Evolutionary conservation across 2,797 vertebrate species (phyloP), one percentile per base, ranked within the genome.

Genomic region (Florisuga fusca): DNA sequence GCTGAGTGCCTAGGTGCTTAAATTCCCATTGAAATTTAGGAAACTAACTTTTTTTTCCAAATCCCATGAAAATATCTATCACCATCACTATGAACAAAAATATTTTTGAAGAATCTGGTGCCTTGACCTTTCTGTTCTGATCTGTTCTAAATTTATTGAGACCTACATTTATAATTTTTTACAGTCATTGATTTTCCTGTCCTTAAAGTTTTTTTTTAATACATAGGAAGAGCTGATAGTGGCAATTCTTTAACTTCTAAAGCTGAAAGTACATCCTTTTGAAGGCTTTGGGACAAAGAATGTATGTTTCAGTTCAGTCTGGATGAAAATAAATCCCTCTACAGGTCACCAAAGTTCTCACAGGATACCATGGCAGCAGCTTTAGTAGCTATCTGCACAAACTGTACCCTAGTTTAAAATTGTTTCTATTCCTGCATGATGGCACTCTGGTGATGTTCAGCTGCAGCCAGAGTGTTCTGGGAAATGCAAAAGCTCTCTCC

Each of bases 401-500:
- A 89, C 33, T 22, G 45, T 77, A 51, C 46, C 29, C 53, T 15
- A 27, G 21, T 43, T 71, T 74, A 64, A 84, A 89, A 57, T 20
- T 31, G 21, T 61, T 69, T 87, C 57, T 84, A 12, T 50, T 76
- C 36, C 55, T 73, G 19, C 61, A 13, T 6, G 50, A 81, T 59
- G 59, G 61, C 43, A 41, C 15, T 68, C 45, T 43, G 14, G 58
- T 41, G 55, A 84, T 31, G 8, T 63, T 80, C 4, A 7, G 69
- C 64, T 74, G 81, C 46, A 54, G 88, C 69, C 61, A 54, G 33
- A 43, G 38, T 17, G 57, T 85, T 68, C 58, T 55, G 76, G 58
- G 53, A 87, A 93, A 93, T 23, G 81, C 38, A 93, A 93, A 94
- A 36, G 25, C 48, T 54, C 72, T 77, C 73, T 67, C 71, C 77